A percentile compares a stretch with the other conserved stretches of the same genome.
These are phyloP conservation scores for Standfussiana lucernea DNA, from an alignment of 2,888 invertebrate species.

Conservation along the genomic window DNA sequence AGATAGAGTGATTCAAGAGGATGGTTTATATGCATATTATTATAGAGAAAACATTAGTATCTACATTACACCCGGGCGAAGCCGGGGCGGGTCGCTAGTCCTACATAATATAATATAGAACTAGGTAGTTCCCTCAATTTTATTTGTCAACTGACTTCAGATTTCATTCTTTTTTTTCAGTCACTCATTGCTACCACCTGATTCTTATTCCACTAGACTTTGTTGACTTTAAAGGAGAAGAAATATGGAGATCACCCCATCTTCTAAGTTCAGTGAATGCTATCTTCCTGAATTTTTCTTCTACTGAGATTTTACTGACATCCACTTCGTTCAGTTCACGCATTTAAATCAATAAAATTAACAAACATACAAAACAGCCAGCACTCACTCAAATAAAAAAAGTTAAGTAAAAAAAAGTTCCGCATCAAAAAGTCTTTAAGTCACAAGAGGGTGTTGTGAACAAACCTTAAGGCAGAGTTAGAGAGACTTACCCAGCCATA, in stretches of 20 bases:
- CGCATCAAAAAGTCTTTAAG: slow-evolving; percentile 17
- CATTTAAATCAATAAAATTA: not conserved
- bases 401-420: not conserved
- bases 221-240: not conserved
- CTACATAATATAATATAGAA: not conserved
- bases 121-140: not conserved
- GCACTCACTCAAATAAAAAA: not conserved
- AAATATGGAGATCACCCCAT: not conserved
- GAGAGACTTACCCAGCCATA: slow-evolving; percentile 57
- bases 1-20: no score
- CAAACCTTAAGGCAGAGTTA: slow-evolving; percentile 58
- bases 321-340: not conserved
- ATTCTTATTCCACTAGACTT: not conserved
- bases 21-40: no score
- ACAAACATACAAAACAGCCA: slow-evolving; percentile 7
- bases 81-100: no score
- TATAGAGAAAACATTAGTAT: no score
- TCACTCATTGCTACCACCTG: not conserved
- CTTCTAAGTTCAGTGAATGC: not conserved
- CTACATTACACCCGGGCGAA: no score
- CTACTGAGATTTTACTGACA: not conserved
- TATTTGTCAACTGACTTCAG: not conserved
- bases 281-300: not conserved
- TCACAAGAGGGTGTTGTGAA: slow-evolving; percentile 29
- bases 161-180: not conserved